phyloP scores from a whole-genome alignment of 2,888 invertebrate species.

The Incurvaria masculella region DNA sequence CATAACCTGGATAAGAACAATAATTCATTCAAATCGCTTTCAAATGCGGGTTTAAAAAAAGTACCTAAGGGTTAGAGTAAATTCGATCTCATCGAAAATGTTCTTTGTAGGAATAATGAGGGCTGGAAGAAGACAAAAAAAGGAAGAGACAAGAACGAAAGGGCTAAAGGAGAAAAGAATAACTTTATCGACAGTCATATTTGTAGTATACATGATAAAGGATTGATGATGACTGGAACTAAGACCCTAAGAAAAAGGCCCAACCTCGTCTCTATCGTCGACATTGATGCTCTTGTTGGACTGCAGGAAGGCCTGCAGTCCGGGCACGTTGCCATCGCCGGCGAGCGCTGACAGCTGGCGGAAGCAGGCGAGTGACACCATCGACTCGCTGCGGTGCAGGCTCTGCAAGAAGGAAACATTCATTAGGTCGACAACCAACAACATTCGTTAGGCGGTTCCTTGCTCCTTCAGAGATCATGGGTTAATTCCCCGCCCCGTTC shows the following conservation, averaged over 20 bases:
- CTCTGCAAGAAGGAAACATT: slow-evolving; percentile 71
- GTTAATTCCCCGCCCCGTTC: too few relatives aligned
- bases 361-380: slow-evolving; percentile 83
- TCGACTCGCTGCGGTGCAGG: slow-evolving; percentile 86
- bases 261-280: slow-evolving; percentile 86
- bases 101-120: too few relatives aligned
- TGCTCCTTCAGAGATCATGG: too few relatives aligned
- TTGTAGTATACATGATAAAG: slow-evolving; percentile 12
- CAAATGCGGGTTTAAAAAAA: too few relatives aligned
- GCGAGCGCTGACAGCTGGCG: slow-evolving; percentile 77
- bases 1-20: too few relatives aligned
- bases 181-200: slow-evolving; percentile 5
- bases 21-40: too few relatives aligned
- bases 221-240: slow-evolving; percentile 9
- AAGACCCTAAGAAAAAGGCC: slow-evolving; percentile 12
- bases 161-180: slow-evolving; percentile 3
- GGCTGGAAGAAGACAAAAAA: too few relatives aligned
- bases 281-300: slow-evolving; percentile 78
- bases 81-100: too few relatives aligned
- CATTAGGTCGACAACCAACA: too few relatives aligned
- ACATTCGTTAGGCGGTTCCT: too few relatives aligned
- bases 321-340: slow-evolving; percentile 74
- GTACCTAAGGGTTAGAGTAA: too few relatives aligned
- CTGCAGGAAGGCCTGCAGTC: slow-evolving; percentile 78
- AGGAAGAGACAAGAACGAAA: slow-evolving; percentile 5